Percentiles rank a stretch among this genome's conserved stretches.
Evolutionary conservation across 2,797 vertebrate species (phyloP).

Genomic region (Poecilia picta): DNA sequence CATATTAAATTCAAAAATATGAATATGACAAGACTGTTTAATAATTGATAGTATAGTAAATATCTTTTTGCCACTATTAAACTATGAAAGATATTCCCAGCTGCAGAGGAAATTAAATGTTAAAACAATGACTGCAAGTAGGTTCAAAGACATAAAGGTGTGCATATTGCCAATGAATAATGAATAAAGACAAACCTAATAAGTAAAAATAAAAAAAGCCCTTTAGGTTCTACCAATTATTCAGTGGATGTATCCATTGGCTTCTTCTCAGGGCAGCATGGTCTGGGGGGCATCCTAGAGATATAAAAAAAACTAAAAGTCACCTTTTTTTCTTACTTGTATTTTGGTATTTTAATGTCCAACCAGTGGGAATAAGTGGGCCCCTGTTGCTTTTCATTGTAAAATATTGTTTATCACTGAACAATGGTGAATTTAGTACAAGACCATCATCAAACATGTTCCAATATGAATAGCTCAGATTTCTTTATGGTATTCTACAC

Average conservation of each 20-base stretch:
- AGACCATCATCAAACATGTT: background rate
- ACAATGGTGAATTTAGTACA: background rate
- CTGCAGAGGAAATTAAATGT: background rate
- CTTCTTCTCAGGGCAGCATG: background rate
- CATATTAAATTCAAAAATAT: constrained; percentile 7
- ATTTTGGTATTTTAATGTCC: no score
- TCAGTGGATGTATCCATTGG: background rate
- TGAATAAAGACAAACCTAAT: background rate
- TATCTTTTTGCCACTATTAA: background rate
- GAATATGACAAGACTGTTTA: background rate
- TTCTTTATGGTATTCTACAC: background rate
- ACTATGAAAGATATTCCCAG: background rate
- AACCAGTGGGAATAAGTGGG: no score
- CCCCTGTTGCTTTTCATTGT: no score
- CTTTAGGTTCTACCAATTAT: background rate
- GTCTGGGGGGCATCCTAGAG: background rate
- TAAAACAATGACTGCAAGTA: background rate
- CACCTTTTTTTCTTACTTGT: no score
- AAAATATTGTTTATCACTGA: no score
- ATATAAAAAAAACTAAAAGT: background rate
- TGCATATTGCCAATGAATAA: background rate
- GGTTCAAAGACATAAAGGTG: background rate
- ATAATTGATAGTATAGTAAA: background rate
- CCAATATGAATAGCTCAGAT: background rate
- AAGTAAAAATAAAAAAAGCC: background rate